Evolutionary conservation across 2,888 invertebrate species (phyloP).

Genomic region (Galeopsomyia nigrocyanea): DNA sequence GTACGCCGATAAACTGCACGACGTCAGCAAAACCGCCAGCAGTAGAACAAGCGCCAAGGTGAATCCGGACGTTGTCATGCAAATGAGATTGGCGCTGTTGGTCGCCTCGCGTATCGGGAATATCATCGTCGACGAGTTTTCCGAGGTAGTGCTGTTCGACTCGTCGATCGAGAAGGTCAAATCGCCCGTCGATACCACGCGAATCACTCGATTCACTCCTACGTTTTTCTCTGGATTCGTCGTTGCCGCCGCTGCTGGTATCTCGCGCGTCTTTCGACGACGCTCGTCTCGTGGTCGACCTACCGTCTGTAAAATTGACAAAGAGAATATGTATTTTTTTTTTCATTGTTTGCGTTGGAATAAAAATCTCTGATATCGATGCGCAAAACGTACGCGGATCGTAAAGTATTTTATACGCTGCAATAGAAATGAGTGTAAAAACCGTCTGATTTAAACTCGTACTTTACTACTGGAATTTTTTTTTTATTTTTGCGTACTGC

Average conservation of each 20-base stretch:
- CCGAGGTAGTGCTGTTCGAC: conserved; percentile 62
- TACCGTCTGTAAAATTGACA: conserved; percentile 60
- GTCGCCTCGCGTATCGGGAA: conserved; percentile 76
- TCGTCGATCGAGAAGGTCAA: conserved; percentile 87
- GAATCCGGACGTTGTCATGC: conserved; percentile 96
- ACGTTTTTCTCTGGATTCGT: conserved; percentile 85
- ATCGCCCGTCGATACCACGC: conserved; percentile 93
- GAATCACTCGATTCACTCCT: conserved; percentile 89
- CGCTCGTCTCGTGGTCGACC: conserved; percentile 82
- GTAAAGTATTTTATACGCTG: background rate
- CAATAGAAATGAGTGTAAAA: no score
- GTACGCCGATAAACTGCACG: conserved; percentile 88
- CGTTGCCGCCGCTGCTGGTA: conserved; percentile 61
- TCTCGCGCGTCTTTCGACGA: conserved; percentile 76
- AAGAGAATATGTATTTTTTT: background rate
- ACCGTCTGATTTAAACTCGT: no score
- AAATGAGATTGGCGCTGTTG: conserved; percentile 73
- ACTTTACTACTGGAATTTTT: conserved; percentile 11
- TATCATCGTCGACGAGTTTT: conserved; percentile 73
- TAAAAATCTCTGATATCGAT: no score
- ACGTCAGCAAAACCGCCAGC: conserved; percentile 84
- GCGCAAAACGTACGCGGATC: background rate
- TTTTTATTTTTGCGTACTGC: background rate
- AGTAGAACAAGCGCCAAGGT: conserved; percentile 87
- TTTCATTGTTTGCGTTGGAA: no score